Evolutionary conservation across 23 tunicate genomes (phyloP), one percentile per base, ranked within the genome.

Genomic region (Halocynthia aurantium): DNA sequence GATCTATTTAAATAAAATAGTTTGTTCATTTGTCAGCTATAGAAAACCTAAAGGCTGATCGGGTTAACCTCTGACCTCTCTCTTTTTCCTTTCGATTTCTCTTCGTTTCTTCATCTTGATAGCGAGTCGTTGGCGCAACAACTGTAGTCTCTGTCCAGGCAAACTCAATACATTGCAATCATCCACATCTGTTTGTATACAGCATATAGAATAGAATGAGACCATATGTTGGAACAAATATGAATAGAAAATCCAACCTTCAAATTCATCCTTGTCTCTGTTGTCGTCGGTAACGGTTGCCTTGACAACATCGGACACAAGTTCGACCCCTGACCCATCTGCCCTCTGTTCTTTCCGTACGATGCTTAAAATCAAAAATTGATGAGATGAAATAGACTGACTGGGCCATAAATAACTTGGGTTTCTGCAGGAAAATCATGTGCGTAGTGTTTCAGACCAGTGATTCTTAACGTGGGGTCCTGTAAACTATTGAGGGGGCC

Each of bases 91-190:
- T 71, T 89, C 96, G 50, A 52, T 65, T 21, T 21, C 69, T 70
- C 96, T 75, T 51, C 84, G 62, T 57, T 89, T 62, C 69, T 84
- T 89, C 96, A 89, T 89, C 84, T 81, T 89, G 62, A 58, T 81
- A 44, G 81, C 55, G 20, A 89, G 69, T 50, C 81, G 87, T 54
- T 75, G 72, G 31, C 83, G 67, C 17, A 89, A 53, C 11, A 40
- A 52, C 22, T 80, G 84, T 22, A 77, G 75, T 12, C 71, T 69
- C 13, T 61, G 80, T 31, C 76, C 73, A 52, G 69, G 60, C 64
- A 74, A 61, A 22, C 80, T 31, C 4, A 31, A 31, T 31, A 31
- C 44, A 17, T 58, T 13, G 64, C 64, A 13, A 58, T 58, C 64
- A 1, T 58, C 15, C 64, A 17, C n/a, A 13, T 58, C 64, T 13